Percentiles rank a stretch among this genome's conserved stretches.
These are phyloP conservation scores for Mixornis gularis DNA, from an alignment of 2,113 vertebrate species.

Conservation along the genomic window DNA sequence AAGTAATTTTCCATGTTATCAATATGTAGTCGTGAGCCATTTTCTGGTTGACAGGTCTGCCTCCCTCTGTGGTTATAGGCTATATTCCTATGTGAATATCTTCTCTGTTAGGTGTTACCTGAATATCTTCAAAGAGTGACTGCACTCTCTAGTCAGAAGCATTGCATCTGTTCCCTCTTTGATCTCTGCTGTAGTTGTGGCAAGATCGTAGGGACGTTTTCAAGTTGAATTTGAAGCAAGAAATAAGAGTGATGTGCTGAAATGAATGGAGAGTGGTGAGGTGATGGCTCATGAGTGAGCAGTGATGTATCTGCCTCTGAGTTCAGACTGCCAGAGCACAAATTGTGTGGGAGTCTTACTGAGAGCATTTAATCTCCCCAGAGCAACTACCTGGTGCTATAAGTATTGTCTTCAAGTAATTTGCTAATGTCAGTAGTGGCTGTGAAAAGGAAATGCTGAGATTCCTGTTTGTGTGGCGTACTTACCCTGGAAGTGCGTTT, in stretches of 20 bases:
- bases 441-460: neutral
- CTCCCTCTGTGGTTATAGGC: neutral
- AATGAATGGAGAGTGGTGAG: neutral
- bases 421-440: neutral
- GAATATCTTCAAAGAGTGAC: neutral
- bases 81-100: fast-evolving
- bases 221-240: neutral
- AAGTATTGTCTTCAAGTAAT: neutral
- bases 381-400: neutral
- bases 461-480: neutral
- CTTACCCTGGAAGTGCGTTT: neutral
- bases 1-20: neutral
- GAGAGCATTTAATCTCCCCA: neutral
- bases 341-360: neutral
- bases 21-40: neutral
- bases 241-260: neutral
- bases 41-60: neutral
- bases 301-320: neutral
- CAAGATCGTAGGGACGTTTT: neutral
- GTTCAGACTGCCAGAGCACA: neutral
- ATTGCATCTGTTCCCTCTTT: neutral
- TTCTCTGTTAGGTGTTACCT: neutral
- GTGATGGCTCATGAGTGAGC: neutral
- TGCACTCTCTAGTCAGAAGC: neutral
- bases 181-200: neutral